Evolutionary conservation across 30 jellyfish, hydroid and myxozoan species (phyloP).

Genomic region (Hydra vulgaris): DNA sequence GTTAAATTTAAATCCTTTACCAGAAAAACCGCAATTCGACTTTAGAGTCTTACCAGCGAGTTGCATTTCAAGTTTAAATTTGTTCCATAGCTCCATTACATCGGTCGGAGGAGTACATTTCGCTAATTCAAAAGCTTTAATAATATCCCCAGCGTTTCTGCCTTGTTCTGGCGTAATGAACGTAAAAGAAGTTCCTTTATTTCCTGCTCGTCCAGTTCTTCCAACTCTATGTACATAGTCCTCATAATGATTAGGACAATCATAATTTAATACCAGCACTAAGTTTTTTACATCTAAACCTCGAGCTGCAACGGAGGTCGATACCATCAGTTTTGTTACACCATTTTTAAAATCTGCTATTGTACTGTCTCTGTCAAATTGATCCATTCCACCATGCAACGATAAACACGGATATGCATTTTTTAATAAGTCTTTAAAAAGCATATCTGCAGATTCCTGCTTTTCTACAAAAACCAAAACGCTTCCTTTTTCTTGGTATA

Average conservation of each 20-base stretch:
- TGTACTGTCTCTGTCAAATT: conserved; percentile 95
- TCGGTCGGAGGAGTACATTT: conserved; percentile 64
- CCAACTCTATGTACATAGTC: conserved; percentile 98
- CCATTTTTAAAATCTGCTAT: conserved; percentile 95
- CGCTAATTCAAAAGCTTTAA: conserved; percentile 76
- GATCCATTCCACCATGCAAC: conserved; percentile 99
- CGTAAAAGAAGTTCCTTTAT: conserved; percentile 92
- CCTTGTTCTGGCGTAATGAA: conserved; percentile 89
- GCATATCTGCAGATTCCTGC: conserved; percentile 92
- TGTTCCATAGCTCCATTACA: conserved; percentile 45
- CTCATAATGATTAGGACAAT: conserved; percentile 98
- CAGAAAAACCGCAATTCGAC: conserved; percentile 82
- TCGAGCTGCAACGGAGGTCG: conserved; percentile 99
- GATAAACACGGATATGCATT: conserved; percentile 96
- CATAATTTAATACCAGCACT: conserved; percentile 77
- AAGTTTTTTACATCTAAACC: conserved; percentile 97
- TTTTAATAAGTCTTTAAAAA: conserved; percentile 80
- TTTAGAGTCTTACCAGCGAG: conserved; percentile 63
- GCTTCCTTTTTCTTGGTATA: conserved; percentile 82
- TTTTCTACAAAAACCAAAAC: conserved; percentile 85
- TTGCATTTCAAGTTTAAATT: conserved; percentile 63
- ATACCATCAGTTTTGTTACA: conserved; percentile 77
- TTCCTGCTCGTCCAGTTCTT: conserved; percentile 99
- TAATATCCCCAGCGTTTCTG: conserved; percentile 73
- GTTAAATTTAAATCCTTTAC: conserved; percentile 89